Base-by-base conservation (phyloP, 2,888 invertebrate genomes). In the Celastrina argiolus region DNA sequence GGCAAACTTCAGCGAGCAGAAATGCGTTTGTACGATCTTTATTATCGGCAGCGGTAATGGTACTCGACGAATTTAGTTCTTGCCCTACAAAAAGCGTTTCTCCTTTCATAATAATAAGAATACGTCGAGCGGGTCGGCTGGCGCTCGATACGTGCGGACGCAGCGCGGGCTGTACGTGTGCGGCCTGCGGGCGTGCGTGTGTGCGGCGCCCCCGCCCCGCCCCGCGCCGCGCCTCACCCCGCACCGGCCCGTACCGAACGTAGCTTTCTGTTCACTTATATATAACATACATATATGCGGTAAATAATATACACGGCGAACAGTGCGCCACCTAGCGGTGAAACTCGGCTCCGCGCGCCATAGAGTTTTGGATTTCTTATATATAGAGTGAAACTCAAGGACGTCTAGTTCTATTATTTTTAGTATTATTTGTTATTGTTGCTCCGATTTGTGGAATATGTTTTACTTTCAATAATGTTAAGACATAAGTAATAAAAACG, bases 71-170 rank as follows among this genome's bases (percentile, higher is more conserved):
- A 90, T 90, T 90, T 91, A 91, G 90, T 89, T 90, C 86, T 88
- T 90, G 91, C 88, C 91, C 91, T 89, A 91, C 91, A 91, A 91
- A 91, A 91, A 91, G 87, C 91, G 90, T 91, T 91, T 91, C 90
- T 91, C 88, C 89, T 91, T 89, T 91, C 90, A 85, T 90, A 87
- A 90, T 91, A 92, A 92, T 92, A 90, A 92, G 92, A 93, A 93
- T 93, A 93, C 92, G 92, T 83, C 85, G 89, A 90, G 89, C 86
- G 89, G 88, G 89, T 89, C 88, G 86, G 84, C 80, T 83, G 85
- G 85, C 87, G 87, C 83, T 87, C 85, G 87, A 85, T 87, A 87
- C 77, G 84, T 84, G 84, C 83, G 81, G 79, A 85, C 83, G 78
- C 66, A 80, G 77, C 79, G 81, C 67, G 73, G 70, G 41, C 71